phyloP scores from a whole-genome alignment of 2,797 vertebrate genomes.

The Tolypeutes matacus region DNA sequence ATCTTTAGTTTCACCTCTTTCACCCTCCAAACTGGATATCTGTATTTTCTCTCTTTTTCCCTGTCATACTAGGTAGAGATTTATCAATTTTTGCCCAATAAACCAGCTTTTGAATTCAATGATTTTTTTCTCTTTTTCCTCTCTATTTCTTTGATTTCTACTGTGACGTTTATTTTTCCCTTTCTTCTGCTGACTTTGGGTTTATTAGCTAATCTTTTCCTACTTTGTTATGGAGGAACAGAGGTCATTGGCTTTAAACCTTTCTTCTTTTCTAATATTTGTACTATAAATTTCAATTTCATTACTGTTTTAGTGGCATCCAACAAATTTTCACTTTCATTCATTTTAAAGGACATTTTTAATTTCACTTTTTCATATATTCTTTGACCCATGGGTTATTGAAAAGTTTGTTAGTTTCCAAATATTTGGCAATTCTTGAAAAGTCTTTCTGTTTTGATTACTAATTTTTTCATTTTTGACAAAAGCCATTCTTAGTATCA shows the following conservation, averaged over 20 bases:
- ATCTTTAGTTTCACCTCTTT: neutral
- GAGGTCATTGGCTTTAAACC: neutral
- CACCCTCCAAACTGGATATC: neutral
- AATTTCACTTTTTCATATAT: neutral
- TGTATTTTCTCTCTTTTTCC: neutral
- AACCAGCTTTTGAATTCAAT: neutral
- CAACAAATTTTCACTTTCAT: neutral
- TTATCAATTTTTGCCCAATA: neutral
- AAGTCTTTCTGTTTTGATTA: neutral
- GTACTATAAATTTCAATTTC: neutral
- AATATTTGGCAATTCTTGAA: neutral
- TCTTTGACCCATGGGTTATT: neutral
- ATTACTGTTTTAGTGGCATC: neutral
- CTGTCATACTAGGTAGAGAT: neutral
- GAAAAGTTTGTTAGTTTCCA: neutral
- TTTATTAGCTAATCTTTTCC: neutral
- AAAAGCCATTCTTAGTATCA: neutral
- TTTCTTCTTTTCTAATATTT: neutral
- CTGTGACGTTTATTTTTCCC: neutral
- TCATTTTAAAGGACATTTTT: neutral
- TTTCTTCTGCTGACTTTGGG: neutral
- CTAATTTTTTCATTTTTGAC: neutral
- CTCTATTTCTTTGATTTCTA: neutral
- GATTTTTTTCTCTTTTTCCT: neutral
- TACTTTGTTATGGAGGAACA: neutral